phyloP scores from a whole-genome alignment of 2,888 invertebrate genomes.

The Acleris holmiana region DNA sequence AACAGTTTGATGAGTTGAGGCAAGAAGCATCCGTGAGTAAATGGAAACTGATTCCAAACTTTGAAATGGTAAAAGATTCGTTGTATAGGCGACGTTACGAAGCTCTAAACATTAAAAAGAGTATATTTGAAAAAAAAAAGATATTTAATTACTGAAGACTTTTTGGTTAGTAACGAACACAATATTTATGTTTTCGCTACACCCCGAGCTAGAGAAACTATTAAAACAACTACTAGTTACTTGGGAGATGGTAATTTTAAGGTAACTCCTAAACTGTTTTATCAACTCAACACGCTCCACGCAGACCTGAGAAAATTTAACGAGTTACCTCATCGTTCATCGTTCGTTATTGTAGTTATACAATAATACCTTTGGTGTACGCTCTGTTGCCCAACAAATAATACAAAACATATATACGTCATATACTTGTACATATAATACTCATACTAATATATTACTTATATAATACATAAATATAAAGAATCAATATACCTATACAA shows the following conservation, averaged over 20 bases:
- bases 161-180: constrained; percentile 9
- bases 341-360: neutral
- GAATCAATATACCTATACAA: too few species aligned
- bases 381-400: constrained; percentile 10
- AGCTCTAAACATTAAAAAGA: constrained; percentile 2
- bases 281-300: neutral
- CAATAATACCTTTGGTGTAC: constrained; percentile 2
- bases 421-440: too few species aligned
- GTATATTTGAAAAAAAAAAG: constrained; percentile 2
- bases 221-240: neutral
- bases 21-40: constrained; percentile 1
- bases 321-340: too few species aligned
- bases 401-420: too few species aligned
- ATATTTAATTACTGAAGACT: constrained; percentile 8
- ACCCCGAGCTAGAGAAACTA: constrained; percentile 4
- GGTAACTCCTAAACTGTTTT: constrained; percentile 1
- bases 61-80: constrained; percentile 3
- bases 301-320: neutral
- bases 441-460: too few species aligned
- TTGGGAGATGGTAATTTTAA: constrained; percentile 12
- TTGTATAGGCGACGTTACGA: constrained; percentile 2
- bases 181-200: constrained; percentile 9
- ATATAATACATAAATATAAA: too few species aligned
- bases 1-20: neutral
- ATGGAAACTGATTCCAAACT: constrained; percentile 3